A percentile compares a stretch with the other conserved stretches of the same genome.
Evolutionary conservation across 2,797 vertebrate genomes (phyloP).

Genomic region (Astyanax mexicanus): DNA sequence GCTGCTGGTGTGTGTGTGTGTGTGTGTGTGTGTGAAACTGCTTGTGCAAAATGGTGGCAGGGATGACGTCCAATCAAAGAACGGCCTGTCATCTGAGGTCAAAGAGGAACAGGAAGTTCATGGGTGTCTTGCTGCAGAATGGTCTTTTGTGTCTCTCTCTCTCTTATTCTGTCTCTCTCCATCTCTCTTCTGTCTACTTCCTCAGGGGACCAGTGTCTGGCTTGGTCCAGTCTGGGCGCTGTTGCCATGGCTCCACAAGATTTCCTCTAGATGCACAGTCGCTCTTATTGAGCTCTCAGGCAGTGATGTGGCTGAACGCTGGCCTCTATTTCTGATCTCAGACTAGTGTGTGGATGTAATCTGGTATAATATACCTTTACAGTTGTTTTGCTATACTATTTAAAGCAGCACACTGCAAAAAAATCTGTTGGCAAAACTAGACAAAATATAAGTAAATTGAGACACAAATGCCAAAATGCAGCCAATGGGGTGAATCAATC

Average conservation of each 20-base stretch:
- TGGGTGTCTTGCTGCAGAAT: conserved; percentile 29
- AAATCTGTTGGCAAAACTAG: too few species aligned
- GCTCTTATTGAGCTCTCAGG: conserved; percentile 10
- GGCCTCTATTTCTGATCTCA: conserved; percentile 18
- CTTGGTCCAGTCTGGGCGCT: conserved; percentile 21
- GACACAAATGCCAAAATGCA: too few species aligned
- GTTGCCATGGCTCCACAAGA: conserved; percentile 33
- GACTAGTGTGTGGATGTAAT: neutral
- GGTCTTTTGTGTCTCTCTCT: conserved; percentile 11
- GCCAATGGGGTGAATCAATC: too few species aligned
- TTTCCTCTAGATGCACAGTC: conserved; percentile 23
- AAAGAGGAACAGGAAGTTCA: conserved; percentile 44
- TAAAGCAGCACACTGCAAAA: too few species aligned
- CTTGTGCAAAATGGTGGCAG: conserved; percentile 28
- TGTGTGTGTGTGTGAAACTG: conserved; percentile 1
- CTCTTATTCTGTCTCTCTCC: conserved; percentile 16
- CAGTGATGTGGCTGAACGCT: conserved; percentile 16
- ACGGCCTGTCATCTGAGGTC: conserved; percentile 34
- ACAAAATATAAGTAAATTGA: too few species aligned
- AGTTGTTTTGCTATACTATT: too few species aligned
- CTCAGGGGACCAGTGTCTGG: neutral
- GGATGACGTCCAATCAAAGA: conserved; percentile 33
- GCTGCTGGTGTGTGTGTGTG: conserved; percentile 22
- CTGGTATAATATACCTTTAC: too few species aligned
- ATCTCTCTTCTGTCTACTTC: conserved; percentile 16